phyloP scores from a whole-genome alignment of 2,797 vertebrate genomes.

The Denticeps clupeoides region DNA sequence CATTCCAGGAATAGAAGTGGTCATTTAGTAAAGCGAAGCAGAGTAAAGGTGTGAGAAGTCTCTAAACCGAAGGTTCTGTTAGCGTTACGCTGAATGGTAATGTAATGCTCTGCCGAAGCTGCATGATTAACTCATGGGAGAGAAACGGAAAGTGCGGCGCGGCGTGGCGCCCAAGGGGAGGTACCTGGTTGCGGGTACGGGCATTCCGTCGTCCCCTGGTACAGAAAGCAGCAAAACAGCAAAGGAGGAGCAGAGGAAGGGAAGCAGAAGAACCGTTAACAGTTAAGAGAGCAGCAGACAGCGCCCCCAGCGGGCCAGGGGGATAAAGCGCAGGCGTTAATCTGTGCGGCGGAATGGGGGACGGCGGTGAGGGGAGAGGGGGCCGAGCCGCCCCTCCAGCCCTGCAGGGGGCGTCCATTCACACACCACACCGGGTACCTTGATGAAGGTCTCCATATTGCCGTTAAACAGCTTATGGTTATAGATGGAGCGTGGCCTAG shows the following conservation, averaged over 20 bases:
- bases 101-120: background rate
- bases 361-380: slow-evolving; percentile 25
- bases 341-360: slow-evolving; percentile 33
- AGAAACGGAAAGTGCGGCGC: slow-evolving; percentile 4
- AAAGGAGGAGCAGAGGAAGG: slow-evolving; percentile 72
- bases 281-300: slow-evolving; percentile 54
- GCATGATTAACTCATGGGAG: background rate
- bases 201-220: slow-evolving; percentile 99
- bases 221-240: slow-evolving; percentile 79
- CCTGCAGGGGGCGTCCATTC: slow-evolving; percentile 50
- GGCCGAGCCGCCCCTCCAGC: slow-evolving; percentile 58
- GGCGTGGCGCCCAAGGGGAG: too few species aligned
- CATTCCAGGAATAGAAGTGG: background rate
- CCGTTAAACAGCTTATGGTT: slow-evolving; percentile 99
- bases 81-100: background rate
- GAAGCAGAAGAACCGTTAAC: slow-evolving; percentile 68
- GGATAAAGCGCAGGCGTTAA: slow-evolving; percentile 25
- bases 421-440: slow-evolving; percentile 78
- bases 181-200: slow-evolving; percentile 96
- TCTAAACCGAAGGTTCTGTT: background rate
- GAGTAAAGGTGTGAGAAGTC: slow-evolving; percentile 10
- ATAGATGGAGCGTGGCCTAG: slow-evolving; percentile 95
- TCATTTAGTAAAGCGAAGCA: slow-evolving; percentile 15
- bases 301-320: slow-evolving; percentile 39
- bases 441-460: slow-evolving; percentile 99